A percentile compares a stretch with the other conserved stretches of the same genome.
Evolutionary conservation across 2,888 invertebrate genomes (phyloP).

Genomic region (Reticulitermes lucifugus): DNA sequence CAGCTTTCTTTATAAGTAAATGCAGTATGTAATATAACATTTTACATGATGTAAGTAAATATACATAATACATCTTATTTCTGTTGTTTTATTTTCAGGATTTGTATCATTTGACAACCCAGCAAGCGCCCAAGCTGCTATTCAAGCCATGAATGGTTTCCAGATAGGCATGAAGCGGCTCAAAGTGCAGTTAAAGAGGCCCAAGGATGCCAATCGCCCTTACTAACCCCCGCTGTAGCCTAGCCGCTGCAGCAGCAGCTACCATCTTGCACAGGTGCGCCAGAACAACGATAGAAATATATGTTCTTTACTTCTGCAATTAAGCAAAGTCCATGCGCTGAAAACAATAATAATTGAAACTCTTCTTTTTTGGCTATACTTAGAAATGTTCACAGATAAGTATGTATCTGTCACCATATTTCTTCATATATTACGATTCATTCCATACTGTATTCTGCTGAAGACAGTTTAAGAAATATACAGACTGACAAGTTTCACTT

Average conservation of each 20-base stretch:
- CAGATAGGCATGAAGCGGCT: constrained; percentile 99
- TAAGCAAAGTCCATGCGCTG: not conserved
- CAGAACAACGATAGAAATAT: not conserved
- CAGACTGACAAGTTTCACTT: too few species aligned
- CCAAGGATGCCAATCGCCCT: constrained; percentile 97
- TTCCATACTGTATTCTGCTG: too few species aligned
- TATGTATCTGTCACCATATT: too few species aligned
- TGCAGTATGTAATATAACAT: too few species aligned
- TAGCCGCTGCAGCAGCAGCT: constrained; percentile 65
- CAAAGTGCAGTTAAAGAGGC: constrained; percentile 99
- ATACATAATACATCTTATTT: too few species aligned
- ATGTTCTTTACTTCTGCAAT: not conserved
- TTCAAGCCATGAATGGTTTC: constrained; percentile 99
- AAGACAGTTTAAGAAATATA: too few species aligned
- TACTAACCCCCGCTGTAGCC: constrained; percentile 85
- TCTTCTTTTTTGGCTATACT: too few species aligned
- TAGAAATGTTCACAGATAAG: too few species aligned
- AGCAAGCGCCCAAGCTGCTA: constrained; percentile 96
- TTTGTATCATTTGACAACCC: constrained; percentile 99
- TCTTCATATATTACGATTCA: too few species aligned
- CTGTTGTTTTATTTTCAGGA: constrained; percentile 70
- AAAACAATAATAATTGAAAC: too few species aligned
- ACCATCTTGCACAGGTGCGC: constrained; percentile 25
- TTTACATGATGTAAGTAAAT: too few species aligned
- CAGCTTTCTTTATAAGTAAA: not conserved